phyloP scores from a whole-genome alignment of 2,888 invertebrate genomes.

The Thalpophila matura region DNA sequence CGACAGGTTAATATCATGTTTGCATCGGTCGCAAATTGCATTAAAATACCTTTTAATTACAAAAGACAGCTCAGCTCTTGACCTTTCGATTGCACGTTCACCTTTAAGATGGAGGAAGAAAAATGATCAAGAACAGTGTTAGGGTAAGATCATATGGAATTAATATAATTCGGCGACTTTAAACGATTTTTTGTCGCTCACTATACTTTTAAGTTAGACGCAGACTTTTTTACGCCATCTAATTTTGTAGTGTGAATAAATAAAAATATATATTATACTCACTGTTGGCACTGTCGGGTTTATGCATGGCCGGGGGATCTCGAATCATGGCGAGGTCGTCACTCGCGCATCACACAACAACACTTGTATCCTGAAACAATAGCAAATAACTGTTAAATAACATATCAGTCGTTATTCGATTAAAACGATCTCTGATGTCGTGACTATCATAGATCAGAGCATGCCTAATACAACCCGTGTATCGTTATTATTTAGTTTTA shows the following conservation, averaged over 20 bases:
- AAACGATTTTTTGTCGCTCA: background rate
- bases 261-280: slow-evolving; percentile 75
- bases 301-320: slow-evolving; percentile 90
- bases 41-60: slow-evolving; percentile 28
- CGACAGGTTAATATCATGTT: slow-evolving; percentile 20
- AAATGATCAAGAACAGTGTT: slow-evolving; percentile 1
- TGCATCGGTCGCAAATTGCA: slow-evolving; percentile 17
- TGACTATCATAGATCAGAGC: background rate
- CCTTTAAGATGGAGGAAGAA: background rate
- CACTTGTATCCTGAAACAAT: slow-evolving; percentile 79
- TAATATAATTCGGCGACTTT: background rate
- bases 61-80: slow-evolving; percentile 18
- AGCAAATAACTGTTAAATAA: slow-evolving; percentile 40
- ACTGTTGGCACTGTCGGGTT: slow-evolving; percentile 86
- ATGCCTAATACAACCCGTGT: slow-evolving; percentile 2
- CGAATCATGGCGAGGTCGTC: slow-evolving; percentile 87
- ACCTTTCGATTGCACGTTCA: slow-evolving; percentile 20
- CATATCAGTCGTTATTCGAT: background rate
- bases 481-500: background rate
- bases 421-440: background rate
- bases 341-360: slow-evolving; percentile 83
- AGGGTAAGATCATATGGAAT: background rate
- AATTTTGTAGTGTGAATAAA: background rate
- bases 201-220: background rate
- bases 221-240: background rate